A percentile compares a stretch with the other conserved stretches of the same genome.
Conservation (phyloP, 2,797 vertebrate genomes). For the Channallabes apus region DNA sequence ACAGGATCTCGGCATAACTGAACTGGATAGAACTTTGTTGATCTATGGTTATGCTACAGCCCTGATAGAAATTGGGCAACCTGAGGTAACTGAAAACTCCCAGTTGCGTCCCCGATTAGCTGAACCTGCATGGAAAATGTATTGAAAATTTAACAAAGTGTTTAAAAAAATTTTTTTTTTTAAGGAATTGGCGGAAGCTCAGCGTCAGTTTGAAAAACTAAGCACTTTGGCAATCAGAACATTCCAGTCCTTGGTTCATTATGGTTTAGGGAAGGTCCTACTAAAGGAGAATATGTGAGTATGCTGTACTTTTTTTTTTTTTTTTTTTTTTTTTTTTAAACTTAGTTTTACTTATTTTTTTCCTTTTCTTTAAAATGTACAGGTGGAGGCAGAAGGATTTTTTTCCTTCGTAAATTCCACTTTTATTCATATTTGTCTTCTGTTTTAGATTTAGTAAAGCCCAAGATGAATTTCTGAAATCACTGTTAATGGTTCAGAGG, state of each 20-base stretch:
- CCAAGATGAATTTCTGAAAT: conserved; percentile 80
- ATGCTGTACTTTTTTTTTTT: neutral
- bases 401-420: neutral
- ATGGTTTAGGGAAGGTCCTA: conserved; percentile 83
- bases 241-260: conserved; percentile 85
- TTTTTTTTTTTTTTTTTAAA: too few species aligned
- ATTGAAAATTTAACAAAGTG: neutral
- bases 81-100: conserved; percentile 75
- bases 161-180: conserved; percentile 32
- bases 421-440: neutral
- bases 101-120: neutral
- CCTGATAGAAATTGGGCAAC: conserved; percentile 83
- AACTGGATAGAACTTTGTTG: conserved; percentile 80
- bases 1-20: conserved; percentile 77
- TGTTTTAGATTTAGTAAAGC: conserved; percentile 81
- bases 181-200: conserved; percentile 85
- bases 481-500: conserved; percentile 80
- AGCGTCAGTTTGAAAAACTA: conserved; percentile 79
- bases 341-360: too few species aligned
- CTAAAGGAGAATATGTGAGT: conserved; percentile 87
- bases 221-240: conserved; percentile 75
- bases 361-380: neutral
- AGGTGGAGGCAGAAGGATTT: too few species aligned
- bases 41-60: conserved; percentile 83
- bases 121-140: neutral